Conservation (phyloP, 2,797 vertebrate genomes). For the Crotalus adamanteus region DNA sequence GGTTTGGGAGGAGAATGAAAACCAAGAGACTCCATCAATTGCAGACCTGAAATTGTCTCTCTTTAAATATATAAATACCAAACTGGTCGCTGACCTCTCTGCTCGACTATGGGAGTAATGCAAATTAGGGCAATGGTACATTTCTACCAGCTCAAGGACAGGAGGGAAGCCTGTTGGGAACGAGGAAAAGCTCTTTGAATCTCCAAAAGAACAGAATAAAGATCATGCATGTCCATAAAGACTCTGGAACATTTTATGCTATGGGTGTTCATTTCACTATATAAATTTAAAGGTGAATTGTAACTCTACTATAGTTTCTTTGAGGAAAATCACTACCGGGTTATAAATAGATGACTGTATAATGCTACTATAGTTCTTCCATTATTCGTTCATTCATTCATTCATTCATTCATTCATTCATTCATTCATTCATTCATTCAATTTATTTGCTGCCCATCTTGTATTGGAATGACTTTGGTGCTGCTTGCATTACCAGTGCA, state of each 20-base stretch:
- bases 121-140: not conserved
- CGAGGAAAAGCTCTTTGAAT: not conserved
- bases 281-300: not conserved
- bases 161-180: not conserved
- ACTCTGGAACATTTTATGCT: not conserved
- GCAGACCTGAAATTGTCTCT: not conserved
- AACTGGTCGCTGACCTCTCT: too few species aligned
- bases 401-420: too few species aligned
- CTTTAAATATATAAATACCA: too few species aligned
- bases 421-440: not conserved
- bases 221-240: not conserved
- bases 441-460: not conserved
- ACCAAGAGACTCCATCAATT: not conserved
- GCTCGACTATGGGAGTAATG: not conserved
- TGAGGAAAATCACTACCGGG: not conserved
- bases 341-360: not conserved
- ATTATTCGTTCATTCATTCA: not conserved
- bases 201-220: not conserved
- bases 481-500: not conserved
- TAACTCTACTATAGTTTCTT: not conserved
- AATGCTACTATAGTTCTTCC: not conserved
- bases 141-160: not conserved
- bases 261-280: not conserved
- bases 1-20: not conserved
- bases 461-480: not conserved